phyloP scores from a whole-genome alignment of 2,797 vertebrate genomes.

The Notamacropus eugenii region DNA sequence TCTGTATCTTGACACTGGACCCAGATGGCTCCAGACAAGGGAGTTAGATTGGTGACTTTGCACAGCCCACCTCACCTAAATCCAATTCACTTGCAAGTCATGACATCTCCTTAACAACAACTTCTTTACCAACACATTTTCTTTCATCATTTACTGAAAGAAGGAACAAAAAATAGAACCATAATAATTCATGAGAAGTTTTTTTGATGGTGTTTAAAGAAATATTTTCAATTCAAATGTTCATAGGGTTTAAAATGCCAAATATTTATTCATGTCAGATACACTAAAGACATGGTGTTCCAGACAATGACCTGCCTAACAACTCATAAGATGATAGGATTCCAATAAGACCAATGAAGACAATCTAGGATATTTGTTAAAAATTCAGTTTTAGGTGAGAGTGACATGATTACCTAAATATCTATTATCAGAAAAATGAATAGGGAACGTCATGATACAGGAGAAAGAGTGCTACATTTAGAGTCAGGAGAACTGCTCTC shows the following conservation, averaged over 20 bases:
- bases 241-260: slow-evolving; percentile 45
- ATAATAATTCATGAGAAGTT: neutral
- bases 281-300: slow-evolving; percentile 48
- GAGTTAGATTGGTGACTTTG: neutral
- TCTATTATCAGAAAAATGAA: slow-evolving; percentile 50
- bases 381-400: slow-evolving; percentile 19
- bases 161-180: neutral
- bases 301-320: slow-evolving; percentile 35
- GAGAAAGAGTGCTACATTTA: neutral
- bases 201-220: slow-evolving; percentile 23
- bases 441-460: neutral
- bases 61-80: neutral
- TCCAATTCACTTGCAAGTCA: neutral
- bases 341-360: slow-evolving; percentile 54
- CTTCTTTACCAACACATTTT: neutral
- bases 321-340: slow-evolving; percentile 52
- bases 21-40: neutral
- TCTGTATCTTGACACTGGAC: too few species aligned
- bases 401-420: neutral
- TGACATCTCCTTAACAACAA: neutral
- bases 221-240: slow-evolving; percentile 19
- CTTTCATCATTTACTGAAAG: neutral
- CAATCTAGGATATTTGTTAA: slow-evolving; percentile 41
- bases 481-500: neutral
- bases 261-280: slow-evolving; percentile 50